Evolutionary conservation across 2,113 vertebrate genomes (phyloP).

Genomic region (Hippocampus abdominalis): DNA sequence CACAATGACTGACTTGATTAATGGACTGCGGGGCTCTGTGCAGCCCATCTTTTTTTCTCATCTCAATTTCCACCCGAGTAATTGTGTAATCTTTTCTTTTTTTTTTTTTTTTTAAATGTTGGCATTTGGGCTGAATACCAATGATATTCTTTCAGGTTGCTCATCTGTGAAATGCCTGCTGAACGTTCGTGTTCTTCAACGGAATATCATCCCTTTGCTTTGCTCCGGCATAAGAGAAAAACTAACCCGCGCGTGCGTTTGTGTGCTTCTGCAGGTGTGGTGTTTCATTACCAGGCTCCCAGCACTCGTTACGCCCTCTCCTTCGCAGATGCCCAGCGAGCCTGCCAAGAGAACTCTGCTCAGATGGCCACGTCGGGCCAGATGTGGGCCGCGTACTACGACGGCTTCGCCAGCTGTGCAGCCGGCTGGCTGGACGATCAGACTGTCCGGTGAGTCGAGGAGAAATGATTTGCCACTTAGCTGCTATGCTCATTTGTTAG

Average conservation of each 20-base stretch:
- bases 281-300: constrained; percentile 85
- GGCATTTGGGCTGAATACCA: constrained; percentile 35
- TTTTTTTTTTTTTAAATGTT: constrained; percentile 53
- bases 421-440: constrained; percentile 90
- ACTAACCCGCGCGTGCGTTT: neutral
- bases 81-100: constrained; percentile 33
- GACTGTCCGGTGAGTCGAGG: constrained; percentile 79
- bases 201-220: constrained; percentile 3
- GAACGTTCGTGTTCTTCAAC: neutral
- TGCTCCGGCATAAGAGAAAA: neutral
- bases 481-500: neutral
- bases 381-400: constrained; percentile 85
- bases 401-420: constrained; percentile 86
- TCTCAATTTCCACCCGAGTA: constrained; percentile 40
- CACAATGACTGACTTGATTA: constrained; percentile 33
- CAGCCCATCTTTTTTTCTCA: constrained; percentile 19
- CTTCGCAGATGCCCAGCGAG: constrained; percentile 76
- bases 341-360: constrained; percentile 82
- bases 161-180: constrained; percentile 24
- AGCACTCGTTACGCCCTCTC: constrained; percentile 77
- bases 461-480: neutral
- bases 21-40: constrained; percentile 10
- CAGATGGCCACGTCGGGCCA: constrained; percentile 80
- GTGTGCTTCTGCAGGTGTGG: constrained; percentile 73
- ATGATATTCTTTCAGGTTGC: constrained; percentile 13